Percentiles rank a stretch among this genome's conserved stretches.
Conservation (phyloP, 2,888 invertebrate genomes). For the Laspeyria flexula region DNA sequence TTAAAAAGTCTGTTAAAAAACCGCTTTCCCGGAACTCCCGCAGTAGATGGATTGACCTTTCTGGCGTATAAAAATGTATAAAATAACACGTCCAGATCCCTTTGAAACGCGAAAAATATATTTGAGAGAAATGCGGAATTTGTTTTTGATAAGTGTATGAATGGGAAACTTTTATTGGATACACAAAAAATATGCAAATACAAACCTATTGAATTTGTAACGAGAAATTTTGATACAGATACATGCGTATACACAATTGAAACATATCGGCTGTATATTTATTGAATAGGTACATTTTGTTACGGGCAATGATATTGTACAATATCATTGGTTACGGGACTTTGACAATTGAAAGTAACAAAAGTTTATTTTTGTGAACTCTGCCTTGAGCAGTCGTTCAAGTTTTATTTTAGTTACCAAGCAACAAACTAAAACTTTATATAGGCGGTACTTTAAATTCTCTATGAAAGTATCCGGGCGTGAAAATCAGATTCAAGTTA, state of each 20-base stretch:
- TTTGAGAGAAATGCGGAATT: slow-evolving; percentile 28
- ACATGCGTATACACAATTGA: slow-evolving; percentile 41
- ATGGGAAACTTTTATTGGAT: slow-evolving; percentile 28
- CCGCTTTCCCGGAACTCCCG: slow-evolving; percentile 8
- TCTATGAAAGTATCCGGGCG: slow-evolving; percentile 58
- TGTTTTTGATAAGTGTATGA: slow-evolving; percentile 41
- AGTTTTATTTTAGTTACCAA: too few relatives aligned
- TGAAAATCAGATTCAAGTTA: slow-evolving; percentile 66
- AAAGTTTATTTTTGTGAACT: too few relatives aligned
- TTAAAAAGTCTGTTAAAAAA: slow-evolving; percentile 37
- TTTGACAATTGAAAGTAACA: too few relatives aligned
- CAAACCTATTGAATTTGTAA: slow-evolving; percentile 38
- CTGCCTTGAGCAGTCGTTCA: too few relatives aligned
- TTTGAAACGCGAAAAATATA: slow-evolving; percentile 23
- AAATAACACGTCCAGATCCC: slow-evolving; percentile 15
- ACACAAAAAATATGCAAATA: slow-evolving; percentile 35
- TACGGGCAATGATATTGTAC: too few relatives aligned
- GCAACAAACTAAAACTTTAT: background rate
- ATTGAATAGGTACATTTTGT: too few relatives aligned
- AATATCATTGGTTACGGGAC: too few relatives aligned
- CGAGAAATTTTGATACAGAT: slow-evolving; percentile 35
- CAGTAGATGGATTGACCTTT: slow-evolving; percentile 46
- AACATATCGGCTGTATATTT: slow-evolving; percentile 6
- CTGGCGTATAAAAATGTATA: slow-evolving; percentile 32
- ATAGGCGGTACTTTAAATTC: slow-evolving; percentile 40